Percentiles rank a stretch among this genome's conserved stretches.
These are phyloP conservation scores for Etheostoma cragini DNA, from an alignment of 2,113 vertebrate species.

Conservation along the genomic window DNA sequence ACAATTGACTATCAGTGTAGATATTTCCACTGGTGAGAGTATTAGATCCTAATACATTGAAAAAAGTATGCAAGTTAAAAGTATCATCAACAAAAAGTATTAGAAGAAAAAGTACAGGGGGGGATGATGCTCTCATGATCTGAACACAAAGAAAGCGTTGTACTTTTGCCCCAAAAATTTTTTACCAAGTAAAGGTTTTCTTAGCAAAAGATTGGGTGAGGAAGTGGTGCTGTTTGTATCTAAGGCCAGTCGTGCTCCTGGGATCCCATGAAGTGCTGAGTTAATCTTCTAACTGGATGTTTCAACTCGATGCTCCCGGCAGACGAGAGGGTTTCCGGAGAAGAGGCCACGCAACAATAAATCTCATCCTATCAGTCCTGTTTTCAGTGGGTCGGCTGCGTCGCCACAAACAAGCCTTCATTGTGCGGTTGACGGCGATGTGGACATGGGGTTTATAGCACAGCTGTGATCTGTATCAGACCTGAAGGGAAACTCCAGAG, in stretches of 20 bases:
- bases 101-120: no score
- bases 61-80: no score
- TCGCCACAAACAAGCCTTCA: constrained; percentile 61
- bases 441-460: constrained; percentile 66
- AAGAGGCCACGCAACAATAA: constrained; percentile 46
- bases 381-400: constrained; percentile 53
- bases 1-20: neutral
- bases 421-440: constrained; percentile 56
- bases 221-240: neutral
- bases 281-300: constrained; percentile 39
- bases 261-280: constrained; percentile 19
- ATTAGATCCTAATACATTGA: no score
- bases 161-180: neutral
- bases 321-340: constrained; percentile 39
- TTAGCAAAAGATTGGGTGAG: neutral
- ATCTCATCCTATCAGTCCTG: constrained; percentile 62
- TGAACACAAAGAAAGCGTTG: neutral
- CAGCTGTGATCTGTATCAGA: constrained; percentile 78
- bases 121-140: neutral
- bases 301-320: constrained; percentile 41
- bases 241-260: neutral
- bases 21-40: neutral
- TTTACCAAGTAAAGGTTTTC: neutral
- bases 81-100: no score
- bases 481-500: constrained; percentile 20